phyloP scores from a whole-genome alignment of 2,113 vertebrate species.

The Etia nguti region DNA sequence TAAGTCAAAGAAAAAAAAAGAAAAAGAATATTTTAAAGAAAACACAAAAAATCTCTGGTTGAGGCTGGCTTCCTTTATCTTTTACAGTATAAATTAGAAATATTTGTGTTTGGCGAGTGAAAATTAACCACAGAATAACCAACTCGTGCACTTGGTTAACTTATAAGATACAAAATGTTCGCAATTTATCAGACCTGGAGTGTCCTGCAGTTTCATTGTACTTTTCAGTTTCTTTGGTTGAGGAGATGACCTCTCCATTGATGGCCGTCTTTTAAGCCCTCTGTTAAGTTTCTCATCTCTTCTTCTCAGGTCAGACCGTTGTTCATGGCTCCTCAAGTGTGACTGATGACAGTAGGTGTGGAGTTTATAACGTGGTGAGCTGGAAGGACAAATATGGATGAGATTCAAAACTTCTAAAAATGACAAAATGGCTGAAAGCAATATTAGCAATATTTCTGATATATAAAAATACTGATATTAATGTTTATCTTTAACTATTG shows the following conservation, averaged over 20 bases:
- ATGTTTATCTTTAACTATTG: neutral
- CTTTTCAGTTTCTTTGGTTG: neutral
- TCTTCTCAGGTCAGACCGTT: neutral
- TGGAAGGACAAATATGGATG: neutral
- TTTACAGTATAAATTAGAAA: neutral
- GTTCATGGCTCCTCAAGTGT: neutral
- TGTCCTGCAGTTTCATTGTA: slow-evolving; percentile 11
- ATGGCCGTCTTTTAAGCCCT: neutral
- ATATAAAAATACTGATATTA: neutral
- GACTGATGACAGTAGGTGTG: neutral
- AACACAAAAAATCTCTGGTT: neutral
- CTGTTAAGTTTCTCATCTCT: neutral
- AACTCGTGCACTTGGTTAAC: neutral
- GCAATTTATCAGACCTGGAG: slow-evolving; percentile 32
- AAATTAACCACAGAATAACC: neutral
- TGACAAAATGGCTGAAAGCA: neutral
- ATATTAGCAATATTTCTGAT: neutral
- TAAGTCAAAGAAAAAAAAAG: too few species aligned
- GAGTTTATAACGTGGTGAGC: neutral
- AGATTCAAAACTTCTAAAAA: neutral
- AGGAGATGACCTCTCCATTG: neutral
- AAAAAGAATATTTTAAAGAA: neutral
- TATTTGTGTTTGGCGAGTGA: neutral
- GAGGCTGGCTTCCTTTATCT: neutral
- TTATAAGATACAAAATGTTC: neutral